Percentiles rank a stretch among this genome's conserved stretches.
phyloP scores from a whole-genome alignment of 2,888 invertebrate species.

The Coelinius sp. region DNA sequence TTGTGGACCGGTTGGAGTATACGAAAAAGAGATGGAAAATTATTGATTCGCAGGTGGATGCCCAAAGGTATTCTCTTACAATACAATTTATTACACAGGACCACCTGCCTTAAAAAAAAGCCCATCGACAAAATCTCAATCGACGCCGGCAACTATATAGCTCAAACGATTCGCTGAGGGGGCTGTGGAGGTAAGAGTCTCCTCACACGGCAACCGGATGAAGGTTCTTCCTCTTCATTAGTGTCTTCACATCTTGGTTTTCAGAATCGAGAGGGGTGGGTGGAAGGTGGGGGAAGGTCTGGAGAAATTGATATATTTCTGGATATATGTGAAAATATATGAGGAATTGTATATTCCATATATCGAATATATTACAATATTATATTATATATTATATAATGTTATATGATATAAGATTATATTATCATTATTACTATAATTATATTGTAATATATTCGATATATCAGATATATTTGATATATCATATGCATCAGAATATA shows the following conservation, averaged over 20 bases:
- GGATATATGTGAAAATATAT: too few species aligned
- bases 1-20: slow-evolving; percentile 51
- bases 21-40: slow-evolving; percentile 41
- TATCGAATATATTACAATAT: too few species aligned
- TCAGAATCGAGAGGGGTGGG: background rate
- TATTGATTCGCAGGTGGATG: slow-evolving; percentile 68
- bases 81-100: slow-evolving; percentile 67
- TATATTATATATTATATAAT: too few species aligned
- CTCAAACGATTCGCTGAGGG: slow-evolving; percentile 10
- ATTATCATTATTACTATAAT: too few species aligned
- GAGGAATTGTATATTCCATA: too few species aligned
- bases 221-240: slow-evolving; percentile 21
- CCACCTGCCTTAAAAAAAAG: slow-evolving; percentile 62
- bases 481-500: too few species aligned
- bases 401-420: too few species aligned
- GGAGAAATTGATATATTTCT: too few species aligned
- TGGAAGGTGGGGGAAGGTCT: background rate
- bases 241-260: slow-evolving; percentile 19
- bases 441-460: too few species aligned
- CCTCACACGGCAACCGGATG: slow-evolving; percentile 15
- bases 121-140: slow-evolving; percentile 60
- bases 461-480: too few species aligned
- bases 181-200: background rate
- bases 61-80: slow-evolving; percentile 62
- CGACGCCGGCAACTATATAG: slow-evolving; percentile 52